Base-by-base conservation (phyloP, 2,888 invertebrate species). In the Drosophila atripex region DNA sequence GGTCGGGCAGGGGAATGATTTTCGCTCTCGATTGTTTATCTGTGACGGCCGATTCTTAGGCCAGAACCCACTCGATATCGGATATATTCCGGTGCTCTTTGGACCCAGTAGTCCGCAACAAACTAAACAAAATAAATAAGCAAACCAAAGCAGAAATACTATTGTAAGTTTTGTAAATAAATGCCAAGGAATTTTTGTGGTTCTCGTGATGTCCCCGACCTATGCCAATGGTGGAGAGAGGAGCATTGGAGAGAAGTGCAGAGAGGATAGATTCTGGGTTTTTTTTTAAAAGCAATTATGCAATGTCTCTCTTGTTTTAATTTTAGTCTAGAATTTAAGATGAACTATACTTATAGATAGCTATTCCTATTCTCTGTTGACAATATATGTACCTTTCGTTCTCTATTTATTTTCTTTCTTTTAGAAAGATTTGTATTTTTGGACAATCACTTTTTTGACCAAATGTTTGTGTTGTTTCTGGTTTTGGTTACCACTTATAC, bases 281-380 rank as follows among this genome's bases (percentile, higher is more conserved):
- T 39, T 21, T 39, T 21, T 9, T 28, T 1, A 12, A 16, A 14
- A 21, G 0, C 45, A 28, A 41, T 68, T 68, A 68, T 49, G 68
- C 43, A 68, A 68, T 30, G 9, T 3, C 60, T 61, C 28, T 41
- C 45, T 47, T 52, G 51, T 7, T 32, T 50, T 39, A 55, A 50
- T 61, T 64, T 65, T 46, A 39, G 66, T 77, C 80, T 80, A 80
- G 77, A 65, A 61, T 75, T 69, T 80, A 85, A 66, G 61, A 58
- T 52, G 47, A 21, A 11, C 18, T 43, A 6, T 43, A 6, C 21
- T 47, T 61, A 66, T 61, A 69, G 57, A 69, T 45, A 55, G 32
- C 12, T 39, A n/a, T 39, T 28, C 3, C 9, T 12, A 38, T 55
- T 45, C 57, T 57, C 43, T 58, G 59, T 60, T 46, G 46, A 50